Base-by-base conservation (phyloP, 2,888 invertebrate genomes). In the Troilus luridus region DNA sequence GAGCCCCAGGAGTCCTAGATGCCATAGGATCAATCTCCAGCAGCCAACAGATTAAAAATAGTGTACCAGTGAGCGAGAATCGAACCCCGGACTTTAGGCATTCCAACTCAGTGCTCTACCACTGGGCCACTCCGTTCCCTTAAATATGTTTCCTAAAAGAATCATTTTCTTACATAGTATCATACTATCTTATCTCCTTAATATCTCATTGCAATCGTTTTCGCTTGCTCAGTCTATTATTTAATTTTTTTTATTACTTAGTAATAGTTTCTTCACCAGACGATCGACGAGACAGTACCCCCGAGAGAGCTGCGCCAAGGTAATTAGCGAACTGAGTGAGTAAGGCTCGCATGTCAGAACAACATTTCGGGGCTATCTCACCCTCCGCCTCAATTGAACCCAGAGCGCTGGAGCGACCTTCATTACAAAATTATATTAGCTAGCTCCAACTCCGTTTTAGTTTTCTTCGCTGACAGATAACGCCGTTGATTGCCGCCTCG, bases 351-450 rank as follows among this genome's bases (percentile, higher is more conserved):
- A 85, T 85, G 85, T 56, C 85, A 8, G 85, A 19, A 21, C 17
- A 56, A 85, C 85, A 85, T 85, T 85, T 85, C 85, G 56, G 85
- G 14, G 56, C 11, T 5, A 10, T n/a, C n/a, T 3, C 10, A 12
- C 21, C 56, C 21, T 21, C 85, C 21, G 56, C 56, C 56, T 85
- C 85, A 85, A 85, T 85, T 85, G 67, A 24, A 67, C 67, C 24
- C 17, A 60, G 17, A 60, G 17, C 12, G 17, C 60, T n/a, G 54
- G 85, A 85, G 85, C 85, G 56, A 85, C 85, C 56, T 85, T 85
- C 85, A 85, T 85, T 85, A 85, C 85, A 56, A 85, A 85, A 85
- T 85, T 85, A 85, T 85, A 85, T 85, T 85, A 85, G 85, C 56
- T 85, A 21, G 56, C 56, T 56, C 85, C 12, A 85, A 85, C 85